Conservation (phyloP, 2,113 vertebrate genomes). For the Nothocercus nigrocapillus region DNA sequence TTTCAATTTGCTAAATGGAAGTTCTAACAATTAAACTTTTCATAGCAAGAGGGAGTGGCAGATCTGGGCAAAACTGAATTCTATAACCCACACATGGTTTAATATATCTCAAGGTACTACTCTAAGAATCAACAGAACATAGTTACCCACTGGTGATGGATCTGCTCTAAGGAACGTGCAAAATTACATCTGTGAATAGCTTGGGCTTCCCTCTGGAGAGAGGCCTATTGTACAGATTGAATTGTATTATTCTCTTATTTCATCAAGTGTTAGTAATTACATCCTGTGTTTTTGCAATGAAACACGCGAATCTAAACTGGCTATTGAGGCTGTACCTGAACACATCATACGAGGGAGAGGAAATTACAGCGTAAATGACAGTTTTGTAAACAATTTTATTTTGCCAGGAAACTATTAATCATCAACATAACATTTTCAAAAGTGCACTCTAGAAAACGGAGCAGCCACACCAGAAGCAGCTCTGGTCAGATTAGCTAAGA, state of each 20-base stretch:
- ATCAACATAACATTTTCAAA: neutral
- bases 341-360: neutral
- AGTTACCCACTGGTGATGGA: neutral
- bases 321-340: neutral
- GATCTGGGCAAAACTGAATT: neutral
- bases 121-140: neutral
- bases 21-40: neutral
- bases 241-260: conserved; percentile 40
- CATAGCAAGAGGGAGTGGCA: neutral
- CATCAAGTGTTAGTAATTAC: conserved; percentile 46
- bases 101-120: neutral
- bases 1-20: neutral
- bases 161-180: neutral
- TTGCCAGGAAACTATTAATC: neutral
- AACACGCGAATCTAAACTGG: neutral
- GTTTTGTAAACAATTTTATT: conserved; percentile 46
- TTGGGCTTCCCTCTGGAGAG: neutral
- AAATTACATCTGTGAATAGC: conserved; percentile 28
- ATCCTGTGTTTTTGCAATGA: conserved; percentile 11
- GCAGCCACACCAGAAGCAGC: neutral
- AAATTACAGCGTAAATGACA: conserved; percentile 18
- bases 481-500: neutral
- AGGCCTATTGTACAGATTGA: conserved; percentile 14
- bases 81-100: neutral
- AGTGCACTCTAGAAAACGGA: neutral